Evolutionary conservation across 2,797 vertebrate species (phyloP), one percentile per base, ranked within the genome.

Genomic region (Eulemur albifrons): DNA sequence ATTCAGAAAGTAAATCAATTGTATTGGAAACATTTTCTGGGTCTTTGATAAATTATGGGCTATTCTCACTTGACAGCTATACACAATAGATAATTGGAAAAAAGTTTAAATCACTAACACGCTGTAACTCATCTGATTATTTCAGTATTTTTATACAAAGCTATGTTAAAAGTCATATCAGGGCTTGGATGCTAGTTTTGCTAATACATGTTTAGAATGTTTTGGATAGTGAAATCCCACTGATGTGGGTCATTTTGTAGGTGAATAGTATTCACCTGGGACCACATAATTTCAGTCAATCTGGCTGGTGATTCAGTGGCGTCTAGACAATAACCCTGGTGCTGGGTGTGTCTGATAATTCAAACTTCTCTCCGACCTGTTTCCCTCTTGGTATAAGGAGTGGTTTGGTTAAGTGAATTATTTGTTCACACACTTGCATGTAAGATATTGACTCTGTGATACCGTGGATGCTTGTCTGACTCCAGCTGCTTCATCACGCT

Each of bases 11-110:
- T 65, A 82, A 97, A 94, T 95, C 88, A 92, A 50, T 93, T 93
- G n/a, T 88, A 70, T 79, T 93, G 75, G 63, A 90, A 96, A 69
- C 61, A 21, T 81, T 88, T 90, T 88, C 43, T 69, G 30, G 43
- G 43, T 50, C 52, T 94, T 94, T 94, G 95, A 97, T 95, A 95
- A 96, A 94, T 96, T 90, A 90, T 81, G 7, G 5, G 59, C 81
- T 93, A 30, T 94, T 90, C 79, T 85, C 50, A 32, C 92, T 63
- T 90, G 81, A 92, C 89, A 97, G 25, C 75, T 75, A 54, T 23
- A 50, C 35, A 69, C 30, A 61, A 54, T 59, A 82, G 77, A 82
- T 88, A 88, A 73, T n/a, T 4, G 27, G 20, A 75, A 90, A 77
- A 90, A 89, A 69, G 2, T 35, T 91, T 72, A 80, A 90, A 70